Conservation (phyloP, 2,888 invertebrate genomes). For the Furcula furcula region DNA sequence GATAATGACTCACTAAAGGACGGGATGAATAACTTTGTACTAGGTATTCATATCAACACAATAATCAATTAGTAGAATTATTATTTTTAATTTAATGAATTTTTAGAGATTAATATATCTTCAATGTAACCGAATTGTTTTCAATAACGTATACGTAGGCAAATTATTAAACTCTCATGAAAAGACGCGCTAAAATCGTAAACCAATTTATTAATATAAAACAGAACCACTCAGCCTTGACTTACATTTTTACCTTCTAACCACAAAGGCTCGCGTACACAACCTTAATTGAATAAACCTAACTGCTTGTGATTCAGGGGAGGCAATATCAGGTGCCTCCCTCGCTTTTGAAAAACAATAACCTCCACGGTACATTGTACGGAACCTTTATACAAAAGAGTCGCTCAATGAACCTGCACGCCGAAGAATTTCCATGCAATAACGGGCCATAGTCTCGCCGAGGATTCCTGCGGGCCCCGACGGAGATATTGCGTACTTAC, state of each 20-base stretch:
- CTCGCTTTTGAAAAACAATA: conserved; percentile 78
- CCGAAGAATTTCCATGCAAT: conserved; percentile 80
- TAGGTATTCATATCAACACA: too few species aligned
- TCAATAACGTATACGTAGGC: too few species aligned
- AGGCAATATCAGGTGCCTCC: conserved; percentile 67
- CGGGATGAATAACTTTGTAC: too few species aligned
- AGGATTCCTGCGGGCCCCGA: conserved; percentile 61
- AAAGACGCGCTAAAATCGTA: too few species aligned
- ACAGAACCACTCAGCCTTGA: conserved; percentile 26
- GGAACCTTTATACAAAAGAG: conserved; percentile 75
- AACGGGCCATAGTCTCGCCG: conserved; percentile 60
- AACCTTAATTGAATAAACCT: conserved; percentile 67
- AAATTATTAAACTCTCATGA: too few species aligned
- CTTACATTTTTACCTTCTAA: conserved; percentile 32
- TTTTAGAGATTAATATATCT: too few species aligned
- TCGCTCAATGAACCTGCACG: conserved; percentile 78
- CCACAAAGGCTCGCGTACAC: conserved; percentile 39
- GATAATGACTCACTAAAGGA: too few species aligned
- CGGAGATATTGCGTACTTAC: conserved; percentile 79
- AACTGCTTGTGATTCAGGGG: conserved; percentile 63
- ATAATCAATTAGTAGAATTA: too few species aligned
- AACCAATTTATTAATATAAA: too few species aligned
- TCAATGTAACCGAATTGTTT: too few species aligned
- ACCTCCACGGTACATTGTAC: conserved; percentile 68
- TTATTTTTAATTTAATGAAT: too few species aligned